Conservation (phyloP, 2,888 invertebrate species). For the Drosophila quinaria region DNA sequence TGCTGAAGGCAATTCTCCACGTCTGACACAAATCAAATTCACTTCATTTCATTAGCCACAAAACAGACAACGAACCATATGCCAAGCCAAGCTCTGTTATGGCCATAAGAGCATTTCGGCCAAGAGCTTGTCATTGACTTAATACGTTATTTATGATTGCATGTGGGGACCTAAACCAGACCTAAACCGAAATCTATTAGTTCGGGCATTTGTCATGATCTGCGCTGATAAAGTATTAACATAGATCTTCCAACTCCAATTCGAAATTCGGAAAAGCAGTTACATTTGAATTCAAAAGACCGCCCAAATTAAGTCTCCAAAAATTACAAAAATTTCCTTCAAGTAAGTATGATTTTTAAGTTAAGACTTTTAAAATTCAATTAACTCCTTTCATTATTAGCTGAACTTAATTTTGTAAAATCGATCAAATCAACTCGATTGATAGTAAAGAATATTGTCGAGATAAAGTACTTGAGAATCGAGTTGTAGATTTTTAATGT, state of each 20-base stretch:
- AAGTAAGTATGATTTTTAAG: background rate
- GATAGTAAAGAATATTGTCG: too few relatives aligned
- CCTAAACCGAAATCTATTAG: conserved; percentile 41
- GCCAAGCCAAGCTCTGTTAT: conserved; percentile 34
- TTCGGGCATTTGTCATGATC: conserved; percentile 53
- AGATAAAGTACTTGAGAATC: too few relatives aligned
- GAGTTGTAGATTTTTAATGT: too few relatives aligned
- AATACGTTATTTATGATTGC: conserved; percentile 60
- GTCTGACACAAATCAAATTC: conserved; percentile 52
- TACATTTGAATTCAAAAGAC: background rate
- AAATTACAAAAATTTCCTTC: too few relatives aligned
- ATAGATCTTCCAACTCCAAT: conserved; percentile 10
- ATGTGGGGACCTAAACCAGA: conserved; percentile 1
- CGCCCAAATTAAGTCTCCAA: background rate
- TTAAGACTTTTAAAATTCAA: background rate
- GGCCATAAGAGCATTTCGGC: conserved; percentile 42
- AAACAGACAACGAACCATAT: conserved; percentile 25
- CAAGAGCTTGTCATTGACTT: conserved; percentile 35
- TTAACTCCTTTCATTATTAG: too few relatives aligned
- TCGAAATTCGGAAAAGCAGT: conserved; percentile 1
- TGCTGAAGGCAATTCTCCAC: conserved; percentile 14
- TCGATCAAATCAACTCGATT: too few relatives aligned
- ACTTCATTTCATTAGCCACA: conserved; percentile 63
- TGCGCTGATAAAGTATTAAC: conserved; percentile 37
- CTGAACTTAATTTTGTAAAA: too few relatives aligned